Evolutionary conservation across 2,797 vertebrate genomes (phyloP).

Genomic region (Intellagama lesueurii): DNA sequence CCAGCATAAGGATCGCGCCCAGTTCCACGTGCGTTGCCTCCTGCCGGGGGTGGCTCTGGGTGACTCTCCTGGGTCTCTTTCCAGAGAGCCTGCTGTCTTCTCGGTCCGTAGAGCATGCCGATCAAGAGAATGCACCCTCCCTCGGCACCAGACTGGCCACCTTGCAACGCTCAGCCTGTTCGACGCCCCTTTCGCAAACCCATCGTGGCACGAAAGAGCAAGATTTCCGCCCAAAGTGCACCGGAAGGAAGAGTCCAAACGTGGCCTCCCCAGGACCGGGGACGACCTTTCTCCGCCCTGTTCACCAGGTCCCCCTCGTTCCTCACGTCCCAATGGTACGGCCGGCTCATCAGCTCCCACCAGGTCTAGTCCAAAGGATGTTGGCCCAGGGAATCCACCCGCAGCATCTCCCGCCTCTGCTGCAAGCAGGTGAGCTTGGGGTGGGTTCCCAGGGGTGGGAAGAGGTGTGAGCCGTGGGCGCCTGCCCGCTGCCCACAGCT

Average conservation of each 20-base stretch:
- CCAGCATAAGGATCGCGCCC: no score
- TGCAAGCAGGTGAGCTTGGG: conserved; percentile 88
- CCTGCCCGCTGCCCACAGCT: no score
- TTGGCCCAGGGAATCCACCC: conserved; percentile 92
- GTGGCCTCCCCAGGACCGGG: conserved; percentile 86
- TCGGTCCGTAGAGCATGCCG: conserved; percentile 72
- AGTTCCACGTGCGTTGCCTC: no score
- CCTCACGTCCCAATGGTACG: conserved; percentile 93
- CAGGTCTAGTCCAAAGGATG: conserved; percentile 94
- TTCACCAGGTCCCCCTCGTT: conserved; percentile 93
- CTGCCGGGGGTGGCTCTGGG: no score
- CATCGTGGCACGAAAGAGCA: conserved; percentile 89
- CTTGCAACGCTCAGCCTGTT: conserved; percentile 80
- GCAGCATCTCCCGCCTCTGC: conserved; percentile 90
- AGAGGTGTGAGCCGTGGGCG: no score
- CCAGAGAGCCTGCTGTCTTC: conserved; percentile 77
- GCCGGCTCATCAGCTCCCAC: conserved; percentile 91
- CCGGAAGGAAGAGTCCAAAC: conserved; percentile 88
- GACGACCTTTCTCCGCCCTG: conserved; percentile 88
- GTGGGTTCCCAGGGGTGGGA: background rate
- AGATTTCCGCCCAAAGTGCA: conserved; percentile 86
- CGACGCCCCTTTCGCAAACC: conserved; percentile 83
- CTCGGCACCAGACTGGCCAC: conserved; percentile 77
- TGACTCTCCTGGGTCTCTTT: background rate
- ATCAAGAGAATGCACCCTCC: conserved; percentile 78